phyloP scores from a whole-genome alignment of 2,797 vertebrate genomes.

The Philypnodon macrostomus region DNA sequence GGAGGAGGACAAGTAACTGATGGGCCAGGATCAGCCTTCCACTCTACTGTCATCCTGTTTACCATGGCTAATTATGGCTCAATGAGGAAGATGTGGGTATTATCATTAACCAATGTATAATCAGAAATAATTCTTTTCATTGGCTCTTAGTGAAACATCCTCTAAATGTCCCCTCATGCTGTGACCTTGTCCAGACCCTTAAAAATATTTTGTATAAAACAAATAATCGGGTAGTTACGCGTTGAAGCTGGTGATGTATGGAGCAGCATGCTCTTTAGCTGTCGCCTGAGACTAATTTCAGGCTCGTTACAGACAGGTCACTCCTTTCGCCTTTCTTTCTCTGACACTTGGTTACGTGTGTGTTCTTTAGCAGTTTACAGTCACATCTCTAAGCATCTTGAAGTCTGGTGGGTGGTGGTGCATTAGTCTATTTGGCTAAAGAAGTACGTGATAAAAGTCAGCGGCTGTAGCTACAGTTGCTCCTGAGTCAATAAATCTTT shows the following conservation, averaged over 20 bases:
- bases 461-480: constrained; percentile 8
- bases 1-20: constrained; percentile 76
- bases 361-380: constrained; percentile 11
- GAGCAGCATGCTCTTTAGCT: constrained; percentile 63
- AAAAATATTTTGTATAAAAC: constrained; percentile 4
- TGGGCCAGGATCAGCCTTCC: constrained; percentile 71
- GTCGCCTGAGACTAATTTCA: constrained; percentile 66
- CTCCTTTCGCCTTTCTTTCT: constrained; percentile 22
- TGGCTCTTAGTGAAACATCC: constrained; percentile 53
- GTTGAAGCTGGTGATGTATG: constrained; percentile 13
- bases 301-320: constrained; percentile 34
- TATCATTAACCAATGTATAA: constrained; percentile 77
- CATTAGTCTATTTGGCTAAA: background rate
- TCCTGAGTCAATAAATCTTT: constrained; percentile 12
- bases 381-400: constrained; percentile 18
- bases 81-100: constrained; percentile 67
- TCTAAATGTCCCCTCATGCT: constrained; percentile 15
- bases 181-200: background rate
- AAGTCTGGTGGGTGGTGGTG: constrained; percentile 1
- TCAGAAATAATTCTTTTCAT: constrained; percentile 76
- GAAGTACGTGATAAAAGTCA: constrained; percentile 9
- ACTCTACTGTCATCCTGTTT: constrained; percentile 73
- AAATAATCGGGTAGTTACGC: background rate
- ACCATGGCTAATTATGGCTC: constrained; percentile 70
- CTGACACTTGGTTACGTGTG: constrained; percentile 11